Base-by-base conservation (phyloP, 2,797 vertebrate species). In the Lepus oiostolus region DNA sequence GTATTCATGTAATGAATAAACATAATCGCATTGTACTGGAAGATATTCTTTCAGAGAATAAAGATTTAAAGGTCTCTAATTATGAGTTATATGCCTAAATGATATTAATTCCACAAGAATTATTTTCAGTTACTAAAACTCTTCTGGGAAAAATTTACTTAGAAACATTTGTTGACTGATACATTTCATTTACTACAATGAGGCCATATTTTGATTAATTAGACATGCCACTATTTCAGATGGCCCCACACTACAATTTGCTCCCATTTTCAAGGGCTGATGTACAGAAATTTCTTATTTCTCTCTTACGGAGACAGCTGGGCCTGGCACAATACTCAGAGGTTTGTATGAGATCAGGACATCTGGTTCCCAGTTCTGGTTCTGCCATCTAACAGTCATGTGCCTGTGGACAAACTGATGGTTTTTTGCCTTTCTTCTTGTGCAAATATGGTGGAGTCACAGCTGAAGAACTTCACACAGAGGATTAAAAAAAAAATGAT, bases 21-120 rank as follows among this genome's bases (percentile, higher is more conserved):
- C 70, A 85, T 77, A 91, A 79, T 80, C 71, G 21, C 4, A 75
- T 26, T 74, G 5, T 9, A 77, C 28, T 88, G 42, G 13, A 17
- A 91, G n/a, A 79, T 68, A 90, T 58, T 58, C 54, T 84, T 91
- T 89, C 30, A 91, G 54, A 76, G 7, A 93, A 89, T 5, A 89
- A 63, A 21, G 7, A 80, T 84, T 81, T 83, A 85, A 88, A 89
- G 24, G 2, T 50, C 63, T 80, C 93, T 72, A 28, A 77, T 88
- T 9, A 71, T 88, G 67, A 72, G 9, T 83, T 76, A 54, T 84
- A n/a, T 54, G 19, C 30, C 62, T 89, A 74, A 19, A 65, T 67
- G 50, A 83, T 92, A 90, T 92, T 96, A 96, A 90, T 87, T 88
- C 54, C 19, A 54, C 7, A 83, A 52, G 63, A 96, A 81, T 90